Conservation (phyloP, 1,140 invertebrate species). For the Eriosoma lanigerum region DNA sequence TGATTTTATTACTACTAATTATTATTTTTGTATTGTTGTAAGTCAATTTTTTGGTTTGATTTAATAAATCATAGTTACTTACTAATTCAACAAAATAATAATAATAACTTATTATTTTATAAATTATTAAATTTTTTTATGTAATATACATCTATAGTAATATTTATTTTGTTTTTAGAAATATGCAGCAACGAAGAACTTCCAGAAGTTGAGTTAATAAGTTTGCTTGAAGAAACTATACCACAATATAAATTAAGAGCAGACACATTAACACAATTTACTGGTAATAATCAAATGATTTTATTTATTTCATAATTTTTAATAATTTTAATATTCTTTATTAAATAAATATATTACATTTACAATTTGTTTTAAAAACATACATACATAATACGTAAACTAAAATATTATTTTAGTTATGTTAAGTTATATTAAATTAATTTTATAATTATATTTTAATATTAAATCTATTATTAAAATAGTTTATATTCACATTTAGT, state of each 20-base stretch:
- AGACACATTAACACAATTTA: conserved; percentile 91
- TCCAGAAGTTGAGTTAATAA: conserved; percentile 92
- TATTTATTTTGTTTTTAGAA: conserved; percentile 26
- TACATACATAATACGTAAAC: too few species aligned
- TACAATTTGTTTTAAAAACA: too few species aligned
- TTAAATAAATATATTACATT: too few species aligned
- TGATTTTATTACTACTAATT: conserved; percentile 29
- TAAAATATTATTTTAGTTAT: too few species aligned
- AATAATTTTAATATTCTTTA: neutral
- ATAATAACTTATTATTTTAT: neutral
- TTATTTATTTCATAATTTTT: neutral
- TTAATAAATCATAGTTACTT: neutral
- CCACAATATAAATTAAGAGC: conserved; percentile 90
- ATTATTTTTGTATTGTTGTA: conserved; percentile 21
- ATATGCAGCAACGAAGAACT: conserved; percentile 82
- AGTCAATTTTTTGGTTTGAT: neutral
- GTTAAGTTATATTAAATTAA: too few species aligned
- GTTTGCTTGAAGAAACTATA: conserved; percentile 91
- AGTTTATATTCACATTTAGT: too few species aligned
- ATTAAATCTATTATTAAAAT: too few species aligned
- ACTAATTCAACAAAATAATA: too few species aligned
- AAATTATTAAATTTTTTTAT: neutral
- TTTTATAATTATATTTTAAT: too few species aligned
- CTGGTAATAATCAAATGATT: conserved; percentile 65
- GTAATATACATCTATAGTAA: neutral